Conservation (phyloP, 2,888 invertebrate species). For the Calliopum simillimum region DNA sequence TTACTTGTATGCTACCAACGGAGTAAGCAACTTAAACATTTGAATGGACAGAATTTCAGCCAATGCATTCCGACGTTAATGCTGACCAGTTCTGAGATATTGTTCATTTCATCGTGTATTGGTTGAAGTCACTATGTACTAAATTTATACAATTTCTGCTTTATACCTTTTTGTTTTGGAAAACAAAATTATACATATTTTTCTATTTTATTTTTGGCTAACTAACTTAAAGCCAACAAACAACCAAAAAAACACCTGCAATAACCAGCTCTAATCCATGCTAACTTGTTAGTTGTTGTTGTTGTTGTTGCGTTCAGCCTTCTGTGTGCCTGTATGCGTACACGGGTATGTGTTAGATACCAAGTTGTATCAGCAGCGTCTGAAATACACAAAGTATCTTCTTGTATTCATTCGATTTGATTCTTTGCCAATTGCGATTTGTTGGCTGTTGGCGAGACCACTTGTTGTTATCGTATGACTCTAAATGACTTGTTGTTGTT, state of each 20-base stretch:
- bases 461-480: too few species aligned
- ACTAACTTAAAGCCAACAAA: not conserved
- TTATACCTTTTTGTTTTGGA: not conserved
- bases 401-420: conserved; percentile 6
- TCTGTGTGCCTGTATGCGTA: not conserved
- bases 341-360: not conserved
- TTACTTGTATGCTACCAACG: too few species aligned
- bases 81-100: not conserved
- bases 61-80: not conserved
- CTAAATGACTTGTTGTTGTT: too few species aligned
- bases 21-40: not conserved
- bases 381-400: not conserved
- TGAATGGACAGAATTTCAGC: not conserved
- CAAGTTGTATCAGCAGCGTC: not conserved
- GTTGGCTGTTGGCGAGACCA: not conserved
- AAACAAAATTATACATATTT: not conserved
- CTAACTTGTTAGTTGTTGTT: not conserved
- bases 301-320: not conserved
- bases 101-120: not conserved
- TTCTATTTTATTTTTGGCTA: not conserved
- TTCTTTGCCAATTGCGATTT: conserved; percentile 16
- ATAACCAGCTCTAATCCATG: not conserved
- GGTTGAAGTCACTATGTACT: not conserved
- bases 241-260: conserved; percentile 7
- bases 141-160: not conserved